phyloP scores from a whole-genome alignment of 2,797 vertebrate genomes.

The Bradypus variegatus region DNA sequence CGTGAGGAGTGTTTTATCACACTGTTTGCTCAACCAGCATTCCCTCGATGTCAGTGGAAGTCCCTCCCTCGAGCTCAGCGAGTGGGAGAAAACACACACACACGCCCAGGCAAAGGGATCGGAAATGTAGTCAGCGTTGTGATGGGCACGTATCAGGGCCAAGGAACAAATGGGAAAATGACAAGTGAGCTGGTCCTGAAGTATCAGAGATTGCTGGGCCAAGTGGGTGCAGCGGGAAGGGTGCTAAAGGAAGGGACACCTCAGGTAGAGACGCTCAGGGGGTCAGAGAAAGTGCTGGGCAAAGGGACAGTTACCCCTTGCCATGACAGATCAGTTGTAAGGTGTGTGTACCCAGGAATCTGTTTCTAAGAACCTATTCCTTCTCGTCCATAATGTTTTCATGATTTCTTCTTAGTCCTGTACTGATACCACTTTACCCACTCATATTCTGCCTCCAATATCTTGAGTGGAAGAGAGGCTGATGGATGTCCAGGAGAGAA shows the following conservation, averaged over 20 bases:
- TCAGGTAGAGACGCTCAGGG: background rate
- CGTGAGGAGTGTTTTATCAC: too few species aligned
- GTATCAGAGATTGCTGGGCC: rapidly evolving
- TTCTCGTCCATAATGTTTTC: rapidly evolving
- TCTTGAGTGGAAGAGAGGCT: background rate
- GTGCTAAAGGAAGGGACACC: rapidly evolving
- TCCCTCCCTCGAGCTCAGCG: background rate
- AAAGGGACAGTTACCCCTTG: rapidly evolving
- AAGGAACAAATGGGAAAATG: rapidly evolving
- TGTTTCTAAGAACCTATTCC: background rate
- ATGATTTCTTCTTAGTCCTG: background rate
- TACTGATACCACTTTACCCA: too few species aligned
- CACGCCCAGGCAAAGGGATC: rapidly evolving
- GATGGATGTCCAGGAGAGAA: background rate
- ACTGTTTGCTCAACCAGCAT: too few species aligned
- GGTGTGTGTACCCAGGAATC: rapidly evolving
- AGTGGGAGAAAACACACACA: background rate
- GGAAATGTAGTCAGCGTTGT: too few species aligned
- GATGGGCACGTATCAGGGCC: background rate
- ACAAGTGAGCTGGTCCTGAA: background rate
- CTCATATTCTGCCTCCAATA: background rate
- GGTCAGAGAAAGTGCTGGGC: background rate
- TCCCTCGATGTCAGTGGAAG: too few species aligned
- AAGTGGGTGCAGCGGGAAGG: background rate
- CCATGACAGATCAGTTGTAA: rapidly evolving